These are phyloP conservation scores for Pogonocichla stellata DNA, from an alignment of 2,113 vertebrate genomes.

Conservation along the genomic window DNA sequence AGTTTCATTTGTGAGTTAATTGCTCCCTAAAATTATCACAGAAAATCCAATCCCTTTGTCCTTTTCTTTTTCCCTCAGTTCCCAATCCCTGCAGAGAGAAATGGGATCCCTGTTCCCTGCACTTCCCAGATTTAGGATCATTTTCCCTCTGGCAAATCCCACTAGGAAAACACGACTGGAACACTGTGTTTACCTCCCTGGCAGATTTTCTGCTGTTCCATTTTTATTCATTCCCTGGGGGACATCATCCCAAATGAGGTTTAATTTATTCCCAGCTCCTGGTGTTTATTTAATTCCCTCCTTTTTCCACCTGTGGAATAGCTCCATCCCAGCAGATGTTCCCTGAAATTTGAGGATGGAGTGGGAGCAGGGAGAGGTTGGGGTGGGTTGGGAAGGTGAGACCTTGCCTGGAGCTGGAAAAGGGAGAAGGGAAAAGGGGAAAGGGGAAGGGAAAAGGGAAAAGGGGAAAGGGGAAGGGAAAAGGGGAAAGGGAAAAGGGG, in stretches of 20 bases:
- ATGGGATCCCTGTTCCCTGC: neutral
- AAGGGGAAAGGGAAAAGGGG: too few species aligned
- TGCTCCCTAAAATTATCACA: neutral
- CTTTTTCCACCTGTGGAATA: neutral
- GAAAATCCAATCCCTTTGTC: neutral
- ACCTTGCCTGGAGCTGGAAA: neutral
- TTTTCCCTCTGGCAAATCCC: neutral
- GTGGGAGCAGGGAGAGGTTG: neutral
- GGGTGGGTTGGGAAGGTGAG: neutral
- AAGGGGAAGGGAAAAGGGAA: too few species aligned
- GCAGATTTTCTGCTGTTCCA: neutral
- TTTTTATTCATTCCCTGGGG: constrained; percentile 9
- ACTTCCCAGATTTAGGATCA: neutral
- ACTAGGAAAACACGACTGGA: neutral
- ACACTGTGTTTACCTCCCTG: neutral
- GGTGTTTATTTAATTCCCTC: constrained; percentile 4
- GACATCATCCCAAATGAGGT: neutral
- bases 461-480: neutral
- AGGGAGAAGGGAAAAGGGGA: too few species aligned
- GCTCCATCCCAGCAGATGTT: constrained; percentile 12
- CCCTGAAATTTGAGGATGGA: neutral
- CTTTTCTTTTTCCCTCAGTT: neutral
- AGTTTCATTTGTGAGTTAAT: too few species aligned
- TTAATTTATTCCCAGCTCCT: neutral
- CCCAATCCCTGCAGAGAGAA: neutral